These are phyloP conservation scores for Meteorus cinctellus DNA, from an alignment of 2,888 invertebrate genomes.

Conservation along the genomic window DNA sequence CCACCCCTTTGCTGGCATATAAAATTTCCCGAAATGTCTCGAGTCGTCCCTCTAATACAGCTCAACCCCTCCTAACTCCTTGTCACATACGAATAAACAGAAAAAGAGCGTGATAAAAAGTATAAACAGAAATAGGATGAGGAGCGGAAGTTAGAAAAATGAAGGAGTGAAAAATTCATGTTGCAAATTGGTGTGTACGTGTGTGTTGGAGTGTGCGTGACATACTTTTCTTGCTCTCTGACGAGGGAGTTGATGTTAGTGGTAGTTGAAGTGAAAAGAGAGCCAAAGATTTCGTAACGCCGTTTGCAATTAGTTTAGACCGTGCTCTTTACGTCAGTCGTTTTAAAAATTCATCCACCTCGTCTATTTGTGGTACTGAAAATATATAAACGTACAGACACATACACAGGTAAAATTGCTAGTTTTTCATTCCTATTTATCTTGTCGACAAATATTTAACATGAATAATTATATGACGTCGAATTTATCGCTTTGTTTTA, in stretches of 20 bases:
- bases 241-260: background rate
- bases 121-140: background rate
- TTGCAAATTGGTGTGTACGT: background rate
- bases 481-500: background rate
- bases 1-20: background rate
- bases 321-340: slow-evolving; percentile 9
- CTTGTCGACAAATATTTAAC: background rate
- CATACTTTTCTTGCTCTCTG: background rate
- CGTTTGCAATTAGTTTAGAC: slow-evolving; percentile 19
- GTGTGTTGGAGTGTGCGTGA: slow-evolving; percentile 2
- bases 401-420: background rate
- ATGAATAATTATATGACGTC: background rate
- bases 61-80: slow-evolving; percentile 1
- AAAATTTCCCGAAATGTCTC: slow-evolving; percentile 5
- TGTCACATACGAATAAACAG: slow-evolving; percentile 1
- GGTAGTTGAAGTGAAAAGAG: background rate
- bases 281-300: slow-evolving; percentile 7
- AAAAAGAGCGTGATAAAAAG: background rate
- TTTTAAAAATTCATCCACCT: slow-evolving; percentile 10
- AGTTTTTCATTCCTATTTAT: background rate
- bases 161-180: background rate
- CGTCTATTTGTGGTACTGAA: background rate
- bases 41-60: background rate
- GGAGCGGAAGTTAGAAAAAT: background rate
- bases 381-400: background rate